Evolutionary conservation across 2,113 vertebrate species (phyloP), one percentile per base, ranked within the genome.

Genomic region (Panurus biarmicus): DNA sequence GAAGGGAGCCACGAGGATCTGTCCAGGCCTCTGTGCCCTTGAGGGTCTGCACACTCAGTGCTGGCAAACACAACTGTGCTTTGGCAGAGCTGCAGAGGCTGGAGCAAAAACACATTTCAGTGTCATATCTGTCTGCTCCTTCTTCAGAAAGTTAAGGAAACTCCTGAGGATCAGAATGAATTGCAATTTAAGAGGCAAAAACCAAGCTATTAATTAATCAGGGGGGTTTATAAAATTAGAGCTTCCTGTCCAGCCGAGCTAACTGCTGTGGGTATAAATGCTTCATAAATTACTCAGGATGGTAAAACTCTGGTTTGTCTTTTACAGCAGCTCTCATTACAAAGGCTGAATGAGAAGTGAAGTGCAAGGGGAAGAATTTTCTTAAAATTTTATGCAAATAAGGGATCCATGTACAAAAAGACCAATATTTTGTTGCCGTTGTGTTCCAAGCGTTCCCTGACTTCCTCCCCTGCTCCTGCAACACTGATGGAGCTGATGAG

Each of bases 201-300:
- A 71, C 40, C 56, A 31, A 85, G 67, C 70, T 69, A 72, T 79
- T 87, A 67, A 92, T 95, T 93, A 87, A 67, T 85, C 42, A 26
- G 2, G 0, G 72, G 19, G 36, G 14, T 93, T 95, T 94, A 85
- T 95, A 58, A 95, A 95, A 91, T 84, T 25, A 66, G 72, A 87
- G 78, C 71, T 94, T 89, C 94, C 91, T 94, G 87, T 94, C 87
- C 75, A 77, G 51, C 87, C 31, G 38, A 70, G 76, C 50, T 72
- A 75, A 94, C 84, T 87, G 81, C 93, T 83, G 78, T 47, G 89
- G 94, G 40, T 89, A 65, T 94, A 91, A 94, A 95, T 60, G 78
- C 89, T 93, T 91, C 94, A 71, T 87, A 83, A 93, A 89, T 96
- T 85, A 95, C 91, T 87, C 87, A 58, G 87, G 89, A 51, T 85